Evolutionary conservation across 2,797 vertebrate species (phyloP).

Genomic region (Pelochelys cantorii): DNA sequence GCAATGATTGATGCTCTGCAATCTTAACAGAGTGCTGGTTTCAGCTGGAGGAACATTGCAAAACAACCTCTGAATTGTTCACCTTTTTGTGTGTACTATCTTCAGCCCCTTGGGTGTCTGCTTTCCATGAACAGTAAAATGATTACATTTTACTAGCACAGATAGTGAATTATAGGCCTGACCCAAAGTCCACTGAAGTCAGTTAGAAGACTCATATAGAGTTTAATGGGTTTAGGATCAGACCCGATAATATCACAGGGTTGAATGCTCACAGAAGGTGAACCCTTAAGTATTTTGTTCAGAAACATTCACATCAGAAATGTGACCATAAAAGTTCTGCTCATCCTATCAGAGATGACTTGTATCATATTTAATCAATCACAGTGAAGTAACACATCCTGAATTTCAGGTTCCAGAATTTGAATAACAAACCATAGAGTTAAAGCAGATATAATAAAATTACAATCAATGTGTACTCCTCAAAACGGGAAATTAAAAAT

Average conservation of each 20-base stretch:
- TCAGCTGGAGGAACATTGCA: neutral
- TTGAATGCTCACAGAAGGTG: accelerated
- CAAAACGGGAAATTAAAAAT: neutral
- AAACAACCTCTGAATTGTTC: neutral
- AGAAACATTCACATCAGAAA: neutral
- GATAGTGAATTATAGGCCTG: neutral
- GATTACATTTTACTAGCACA: neutral
- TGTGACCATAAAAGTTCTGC: neutral
- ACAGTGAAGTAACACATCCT: neutral
- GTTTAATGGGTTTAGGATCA: neutral
- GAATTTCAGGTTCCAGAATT: neutral
- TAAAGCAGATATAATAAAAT: neutral
- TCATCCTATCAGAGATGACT: neutral
- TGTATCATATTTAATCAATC: neutral
- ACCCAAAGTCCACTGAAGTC: neutral
- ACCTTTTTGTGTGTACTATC: neutral
- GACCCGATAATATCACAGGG: neutral
- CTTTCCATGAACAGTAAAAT: neutral
- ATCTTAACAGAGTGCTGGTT: neutral
- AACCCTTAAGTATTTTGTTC: neutral
- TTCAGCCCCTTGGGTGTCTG: accelerated
- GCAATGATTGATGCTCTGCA: neutral
- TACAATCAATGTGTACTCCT: accelerated
- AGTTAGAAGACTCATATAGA: neutral
- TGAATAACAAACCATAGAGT: neutral